Evolutionary conservation across 2,888 invertebrate genomes (phyloP), one percentile per base, ranked within the genome.

Genomic region (Catocala fraxini): DNA sequence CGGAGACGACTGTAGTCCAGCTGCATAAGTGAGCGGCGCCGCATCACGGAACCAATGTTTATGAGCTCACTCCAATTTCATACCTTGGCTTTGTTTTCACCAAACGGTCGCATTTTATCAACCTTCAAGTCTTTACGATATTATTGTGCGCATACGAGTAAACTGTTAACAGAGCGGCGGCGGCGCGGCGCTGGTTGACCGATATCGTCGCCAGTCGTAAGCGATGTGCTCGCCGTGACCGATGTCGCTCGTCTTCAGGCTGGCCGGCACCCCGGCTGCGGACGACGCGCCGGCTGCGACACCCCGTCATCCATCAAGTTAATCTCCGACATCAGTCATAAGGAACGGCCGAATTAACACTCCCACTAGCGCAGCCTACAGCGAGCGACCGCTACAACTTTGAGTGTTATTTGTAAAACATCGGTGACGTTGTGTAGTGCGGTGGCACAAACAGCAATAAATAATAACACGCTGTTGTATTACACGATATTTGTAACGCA

Each of bases 271-370:
- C 15, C 34, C 35, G 0, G 39, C 11, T 47, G 9, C 13, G 35
- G 1, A 11, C 34, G 9, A 33, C 42, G 33, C 11, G 33, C 15
- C 51, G 25, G 54, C 49, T 54, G 48, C 9, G 42, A 47, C 51
- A 56, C 43, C 13, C 45, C 47, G 10, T 33, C 56, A 66, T 65
- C 58, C 46, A 49, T 70, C 72, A 56, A 54, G 53, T 52, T 64
- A 66, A 73, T 64, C 62, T 56, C 48, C 52, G 33, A 35, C 57
- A 68, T 73, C 60, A 56, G 25, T 67, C 63, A 63, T 63, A 63
- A 57, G 13, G 11, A 51, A 15, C 49, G 25, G 42, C 41, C 41
- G 3, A 48, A 62, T 25, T 25, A 53, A 56, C 48, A 39, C 45
- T n/a, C 41, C 34, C 45, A 46, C n/a, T 25, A 11, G n/a, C 25